A percentile compares a stretch with the other conserved stretches of the same genome.
Conservation (phyloP, 1,140 invertebrate species). For the Phymorhynchus buccinoides region DNA sequence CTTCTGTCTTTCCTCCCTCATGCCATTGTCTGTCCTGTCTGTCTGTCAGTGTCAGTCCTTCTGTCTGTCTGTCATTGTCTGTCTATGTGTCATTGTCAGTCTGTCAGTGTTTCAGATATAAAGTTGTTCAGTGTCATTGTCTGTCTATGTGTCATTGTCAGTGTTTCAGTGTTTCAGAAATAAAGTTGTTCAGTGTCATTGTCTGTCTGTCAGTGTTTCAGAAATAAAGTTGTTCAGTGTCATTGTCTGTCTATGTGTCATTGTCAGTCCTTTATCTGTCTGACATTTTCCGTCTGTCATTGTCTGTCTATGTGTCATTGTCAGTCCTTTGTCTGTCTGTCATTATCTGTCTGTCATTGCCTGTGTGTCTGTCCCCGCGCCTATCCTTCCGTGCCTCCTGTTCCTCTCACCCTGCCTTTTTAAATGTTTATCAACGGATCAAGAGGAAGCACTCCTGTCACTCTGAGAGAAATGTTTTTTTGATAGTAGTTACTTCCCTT, state of each 20-base stretch:
- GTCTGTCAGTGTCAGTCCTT: no score
- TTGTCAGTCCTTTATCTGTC: not conserved
- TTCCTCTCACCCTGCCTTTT: no score
- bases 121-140: not conserved
- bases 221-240: not conserved
- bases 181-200: not conserved
- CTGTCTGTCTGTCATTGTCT: no score
- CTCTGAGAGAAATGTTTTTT: no score
- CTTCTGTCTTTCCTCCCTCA: no score
- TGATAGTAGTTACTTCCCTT: no score
- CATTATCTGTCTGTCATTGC: not conserved
- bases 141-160: not conserved
- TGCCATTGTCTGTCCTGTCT: no score
- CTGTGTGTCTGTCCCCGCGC: not conserved
- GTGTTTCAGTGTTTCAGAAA: not conserved
- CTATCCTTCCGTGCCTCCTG: no score
- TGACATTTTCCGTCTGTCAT: not conserved
- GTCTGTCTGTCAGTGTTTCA: constrained; percentile 22
- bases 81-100: no score
- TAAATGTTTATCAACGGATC: no score
- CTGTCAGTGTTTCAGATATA: no score
- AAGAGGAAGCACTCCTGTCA: no score
- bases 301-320: not conserved
- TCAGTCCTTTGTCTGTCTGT: constrained; percentile 10
- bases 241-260: not conserved